Conservation (phyloP, 2,888 invertebrate genomes). For the Euplagia quadripunctaria region DNA sequence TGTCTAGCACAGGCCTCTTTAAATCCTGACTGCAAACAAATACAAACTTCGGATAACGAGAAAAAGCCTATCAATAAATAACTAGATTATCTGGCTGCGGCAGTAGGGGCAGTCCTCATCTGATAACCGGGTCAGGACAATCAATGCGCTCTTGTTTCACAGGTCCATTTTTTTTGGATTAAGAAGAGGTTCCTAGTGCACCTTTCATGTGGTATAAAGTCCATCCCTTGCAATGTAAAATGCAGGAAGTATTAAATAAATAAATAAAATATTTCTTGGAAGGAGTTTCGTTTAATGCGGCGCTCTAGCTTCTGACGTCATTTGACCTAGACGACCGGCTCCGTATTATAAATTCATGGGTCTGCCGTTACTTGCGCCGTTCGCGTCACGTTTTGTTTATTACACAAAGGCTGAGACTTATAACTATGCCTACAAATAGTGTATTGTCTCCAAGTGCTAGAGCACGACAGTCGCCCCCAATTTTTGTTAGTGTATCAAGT, state of each 20-base stretch:
- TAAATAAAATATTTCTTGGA: not conserved
- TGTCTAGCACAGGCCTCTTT: too few relatives aligned
- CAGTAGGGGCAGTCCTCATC: not conserved
- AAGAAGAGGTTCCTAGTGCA: not conserved
- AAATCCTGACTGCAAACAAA: too few relatives aligned
- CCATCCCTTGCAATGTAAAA: not conserved
- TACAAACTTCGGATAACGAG: not conserved
- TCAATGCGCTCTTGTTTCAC: not conserved
- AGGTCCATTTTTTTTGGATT: not conserved
- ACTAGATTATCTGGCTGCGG: not conserved
- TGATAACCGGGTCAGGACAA: not conserved
- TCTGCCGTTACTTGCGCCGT: not conserved
- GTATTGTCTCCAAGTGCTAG: too few relatives aligned
- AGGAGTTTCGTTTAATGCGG: not conserved
- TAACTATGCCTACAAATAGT: too few relatives aligned
- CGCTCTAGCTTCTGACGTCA: not conserved
- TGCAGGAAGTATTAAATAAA: not conserved
- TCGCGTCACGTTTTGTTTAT: not conserved
- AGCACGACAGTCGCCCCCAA: too few relatives aligned
- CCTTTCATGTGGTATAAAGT: not conserved
- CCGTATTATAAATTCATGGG: not conserved
- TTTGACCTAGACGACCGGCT: constrained; percentile 1
- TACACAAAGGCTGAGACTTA: too few relatives aligned
- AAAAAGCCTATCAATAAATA: not conserved
- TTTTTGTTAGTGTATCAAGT: too few relatives aligned